Evolutionary conservation across 2,797 vertebrate species (phyloP).

Genomic region (Sebastes reedi): DNA sequence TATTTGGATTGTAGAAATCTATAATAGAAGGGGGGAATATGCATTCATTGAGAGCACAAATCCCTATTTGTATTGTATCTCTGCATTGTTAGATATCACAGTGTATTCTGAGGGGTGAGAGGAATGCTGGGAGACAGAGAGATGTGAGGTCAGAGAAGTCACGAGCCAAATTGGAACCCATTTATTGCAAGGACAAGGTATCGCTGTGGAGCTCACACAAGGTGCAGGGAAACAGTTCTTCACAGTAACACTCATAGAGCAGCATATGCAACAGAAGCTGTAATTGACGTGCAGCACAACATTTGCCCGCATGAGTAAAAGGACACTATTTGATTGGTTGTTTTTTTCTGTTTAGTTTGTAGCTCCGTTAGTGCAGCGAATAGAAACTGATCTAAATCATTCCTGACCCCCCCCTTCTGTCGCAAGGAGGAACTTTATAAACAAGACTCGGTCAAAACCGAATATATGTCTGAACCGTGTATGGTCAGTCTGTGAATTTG

Average conservation of each 20-base stretch:
- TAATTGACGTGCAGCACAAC: background rate
- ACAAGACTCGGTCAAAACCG: no score
- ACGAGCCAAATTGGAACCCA: background rate
- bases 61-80: background rate
- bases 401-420: background rate
- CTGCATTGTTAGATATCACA: conserved; percentile 18
- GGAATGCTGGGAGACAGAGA: background rate
- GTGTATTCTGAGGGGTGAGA: background rate
- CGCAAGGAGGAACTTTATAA: background rate
- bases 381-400: background rate
- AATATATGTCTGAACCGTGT: no score
- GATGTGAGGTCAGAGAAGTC: conserved; percentile 14
- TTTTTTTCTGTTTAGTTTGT: background rate
- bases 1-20: background rate
- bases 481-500: no score
- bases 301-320: background rate
- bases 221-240: background rate
- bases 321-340: background rate
- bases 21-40: background rate
- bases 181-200: background rate
- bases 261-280: conserved; percentile 1
- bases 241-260: background rate
- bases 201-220: background rate
- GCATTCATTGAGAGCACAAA: background rate
- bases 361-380: background rate